A percentile compares a stretch with the other conserved stretches of the same genome.
These are phyloP conservation scores for Spea bombifrons DNA, from an alignment of 2,113 vertebrate species.

Conservation along the genomic window DNA sequence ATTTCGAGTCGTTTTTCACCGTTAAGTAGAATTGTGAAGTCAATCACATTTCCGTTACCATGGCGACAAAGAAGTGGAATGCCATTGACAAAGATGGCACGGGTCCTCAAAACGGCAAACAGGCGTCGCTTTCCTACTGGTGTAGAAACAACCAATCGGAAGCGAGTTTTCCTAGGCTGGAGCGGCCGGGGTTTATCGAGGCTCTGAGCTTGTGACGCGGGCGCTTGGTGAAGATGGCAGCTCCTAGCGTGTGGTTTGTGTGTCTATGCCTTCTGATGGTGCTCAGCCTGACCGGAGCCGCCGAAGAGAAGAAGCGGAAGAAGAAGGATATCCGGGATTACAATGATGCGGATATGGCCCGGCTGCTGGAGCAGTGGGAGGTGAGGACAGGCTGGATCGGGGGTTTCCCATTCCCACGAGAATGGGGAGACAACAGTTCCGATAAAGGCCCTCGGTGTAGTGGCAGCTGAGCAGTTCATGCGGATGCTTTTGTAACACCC, in stretches of 20 bases:
- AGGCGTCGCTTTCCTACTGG: constrained; percentile 5
- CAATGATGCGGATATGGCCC: constrained; percentile 95
- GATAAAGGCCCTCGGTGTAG: too few relatives aligned
- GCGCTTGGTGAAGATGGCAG: constrained; percentile 58
- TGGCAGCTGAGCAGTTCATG: too few relatives aligned
- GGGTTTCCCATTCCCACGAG: too few relatives aligned
- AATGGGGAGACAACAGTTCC: too few relatives aligned
- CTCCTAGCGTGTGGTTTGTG: constrained; percentile 11
- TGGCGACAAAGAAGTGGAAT: not conserved
- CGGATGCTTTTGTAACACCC: too few relatives aligned
- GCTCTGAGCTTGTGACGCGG: not conserved
- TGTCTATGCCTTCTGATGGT: constrained; percentile 41
- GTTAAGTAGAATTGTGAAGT: too few relatives aligned
- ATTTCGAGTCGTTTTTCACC: too few relatives aligned
- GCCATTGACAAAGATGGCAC: constrained; percentile 20
- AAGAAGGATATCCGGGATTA: constrained; percentile 95
- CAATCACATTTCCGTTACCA: not conserved
- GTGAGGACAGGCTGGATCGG: constrained; percentile 53
- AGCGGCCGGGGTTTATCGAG: not conserved
- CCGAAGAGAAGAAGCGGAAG: constrained; percentile 61
- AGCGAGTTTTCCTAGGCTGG: too few relatives aligned
- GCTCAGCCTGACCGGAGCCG: constrained; percentile 54
- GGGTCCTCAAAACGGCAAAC: not conserved
- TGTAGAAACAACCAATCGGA: constrained; percentile 1
- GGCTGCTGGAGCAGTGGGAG: constrained; percentile 96